Conservation (phyloP, 2,113 vertebrate species). For the Picathartes gymnocephalus region DNA sequence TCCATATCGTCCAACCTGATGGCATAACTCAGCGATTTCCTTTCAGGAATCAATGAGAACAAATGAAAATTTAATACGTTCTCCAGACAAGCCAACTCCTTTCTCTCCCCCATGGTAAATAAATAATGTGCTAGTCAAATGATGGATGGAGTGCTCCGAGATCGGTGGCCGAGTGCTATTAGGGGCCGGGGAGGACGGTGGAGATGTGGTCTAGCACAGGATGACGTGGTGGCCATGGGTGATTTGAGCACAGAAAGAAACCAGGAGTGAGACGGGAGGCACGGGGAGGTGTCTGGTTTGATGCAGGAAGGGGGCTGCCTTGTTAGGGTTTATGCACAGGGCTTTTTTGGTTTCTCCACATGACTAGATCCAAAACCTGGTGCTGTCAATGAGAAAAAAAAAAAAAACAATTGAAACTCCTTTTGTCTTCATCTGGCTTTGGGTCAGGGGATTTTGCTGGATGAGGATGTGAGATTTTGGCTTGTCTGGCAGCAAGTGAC, state of each 20-base stretch:
- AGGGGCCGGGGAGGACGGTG: background rate
- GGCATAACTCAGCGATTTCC: slow-evolving; percentile 56
- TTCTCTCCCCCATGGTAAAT: slow-evolving; percentile 62
- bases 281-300: background rate
- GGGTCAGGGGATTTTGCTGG: background rate
- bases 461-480: background rate
- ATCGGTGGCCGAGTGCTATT: background rate
- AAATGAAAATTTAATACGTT: slow-evolving; percentile 67
- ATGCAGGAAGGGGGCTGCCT: background rate
- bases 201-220: background rate
- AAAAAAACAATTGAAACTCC: background rate
- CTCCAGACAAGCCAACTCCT: slow-evolving; percentile 57
- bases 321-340: background rate
- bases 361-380: background rate
- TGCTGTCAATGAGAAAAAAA: background rate
- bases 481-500: background rate
- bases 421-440: background rate
- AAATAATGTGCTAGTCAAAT: slow-evolving; percentile 66
- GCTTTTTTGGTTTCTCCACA: background rate
- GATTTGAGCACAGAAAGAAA: background rate
- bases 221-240: background rate
- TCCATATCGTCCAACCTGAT: background rate
- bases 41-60: slow-evolving; percentile 63
- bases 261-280: background rate
- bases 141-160: slow-evolving; percentile 47